These are phyloP conservation scores for Leptonema lineaticorne DNA, from an alignment of 1,140 invertebrate species.

Conservation along the genomic window DNA sequence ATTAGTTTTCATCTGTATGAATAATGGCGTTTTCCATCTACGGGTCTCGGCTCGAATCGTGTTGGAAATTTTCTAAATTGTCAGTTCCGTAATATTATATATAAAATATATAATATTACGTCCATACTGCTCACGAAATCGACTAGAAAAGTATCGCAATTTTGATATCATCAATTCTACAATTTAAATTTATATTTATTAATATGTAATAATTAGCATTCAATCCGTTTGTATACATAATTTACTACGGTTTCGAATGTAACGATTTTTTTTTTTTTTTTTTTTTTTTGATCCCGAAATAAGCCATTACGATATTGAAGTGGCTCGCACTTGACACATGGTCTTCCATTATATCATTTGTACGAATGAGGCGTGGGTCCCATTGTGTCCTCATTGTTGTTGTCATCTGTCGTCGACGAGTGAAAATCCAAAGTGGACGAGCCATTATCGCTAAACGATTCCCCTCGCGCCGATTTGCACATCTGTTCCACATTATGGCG, in stretches of 20 bases:
- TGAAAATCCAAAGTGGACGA: background rate
- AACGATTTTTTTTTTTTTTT: background rate
- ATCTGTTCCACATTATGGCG: slow-evolving; percentile 7
- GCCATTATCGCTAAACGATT: slow-evolving; percentile 17
- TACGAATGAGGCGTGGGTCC: background rate
- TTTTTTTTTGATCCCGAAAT: background rate
- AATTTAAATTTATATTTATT: no score
- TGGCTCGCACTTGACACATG: slow-evolving; percentile 12
- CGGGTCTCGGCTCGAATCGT: background rate
- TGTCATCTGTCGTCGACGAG: background rate
- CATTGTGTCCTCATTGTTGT: slow-evolving; percentile 2
- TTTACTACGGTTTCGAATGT: background rate
- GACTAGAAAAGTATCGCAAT: background rate
- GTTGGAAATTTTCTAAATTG: background rate
- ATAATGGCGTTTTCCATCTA: background rate
- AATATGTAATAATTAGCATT: no score
- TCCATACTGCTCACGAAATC: background rate
- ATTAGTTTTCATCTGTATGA: background rate
- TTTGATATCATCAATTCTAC: background rate
- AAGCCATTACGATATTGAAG: background rate
- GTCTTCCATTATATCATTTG: slow-evolving; percentile 5
- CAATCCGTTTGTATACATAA: background rate
- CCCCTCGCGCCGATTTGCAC: slow-evolving; percentile 15
- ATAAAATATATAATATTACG: background rate
- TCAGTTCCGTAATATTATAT: no score